A percentile compares a stretch with the other conserved stretches of the same genome.
Conservation (phyloP, 2,797 vertebrate species). For the Parotocinclus haroldoi region DNA sequence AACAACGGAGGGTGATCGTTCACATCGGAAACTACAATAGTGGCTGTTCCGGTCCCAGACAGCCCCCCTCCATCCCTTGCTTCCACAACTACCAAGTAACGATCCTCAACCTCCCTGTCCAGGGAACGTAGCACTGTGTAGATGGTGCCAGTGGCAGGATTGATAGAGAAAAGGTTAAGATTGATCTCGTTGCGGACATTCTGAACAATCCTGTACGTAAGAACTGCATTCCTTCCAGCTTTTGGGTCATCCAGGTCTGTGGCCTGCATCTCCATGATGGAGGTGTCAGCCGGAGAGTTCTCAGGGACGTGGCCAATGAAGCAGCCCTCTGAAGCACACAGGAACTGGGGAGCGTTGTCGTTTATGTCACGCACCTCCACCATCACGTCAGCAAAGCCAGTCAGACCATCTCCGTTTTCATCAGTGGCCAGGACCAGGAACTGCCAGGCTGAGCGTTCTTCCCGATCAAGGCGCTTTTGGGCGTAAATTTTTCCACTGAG, state of each 20-base stretch:
- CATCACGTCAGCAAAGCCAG: slow-evolving; percentile 85
- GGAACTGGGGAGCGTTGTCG: slow-evolving; percentile 81
- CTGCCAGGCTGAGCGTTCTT: slow-evolving; percentile 76
- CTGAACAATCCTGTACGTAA: slow-evolving; percentile 83
- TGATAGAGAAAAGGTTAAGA: slow-evolving; percentile 84
- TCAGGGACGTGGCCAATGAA: slow-evolving; percentile 78
- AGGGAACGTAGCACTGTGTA: slow-evolving; percentile 77
- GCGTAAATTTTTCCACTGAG: slow-evolving; percentile 74
- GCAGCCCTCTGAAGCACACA: slow-evolving; percentile 75
- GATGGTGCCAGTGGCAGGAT: slow-evolving; percentile 77
- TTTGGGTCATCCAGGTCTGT: slow-evolving; percentile 83
- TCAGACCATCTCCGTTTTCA: slow-evolving; percentile 80
- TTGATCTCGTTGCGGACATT: slow-evolving; percentile 84
- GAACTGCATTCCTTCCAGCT: slow-evolving; percentile 71
- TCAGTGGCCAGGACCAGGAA: slow-evolving; percentile 87
- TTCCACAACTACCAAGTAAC: slow-evolving; percentile 81
- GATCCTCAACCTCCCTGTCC: slow-evolving; percentile 78
- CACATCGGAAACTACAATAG: slow-evolving; percentile 80
- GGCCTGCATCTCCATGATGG: slow-evolving; percentile 85
- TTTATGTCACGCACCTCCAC: slow-evolving; percentile 82
- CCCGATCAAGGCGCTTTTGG: slow-evolving; percentile 75
- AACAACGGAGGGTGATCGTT: slow-evolving; percentile 87
- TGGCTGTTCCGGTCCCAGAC: slow-evolving; percentile 83
- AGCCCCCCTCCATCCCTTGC: slow-evolving; percentile 83
- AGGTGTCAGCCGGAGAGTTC: slow-evolving; percentile 80